Base-by-base conservation (phyloP, 2,888 invertebrate genomes). In the Marasmarcha lunaedactyla region DNA sequence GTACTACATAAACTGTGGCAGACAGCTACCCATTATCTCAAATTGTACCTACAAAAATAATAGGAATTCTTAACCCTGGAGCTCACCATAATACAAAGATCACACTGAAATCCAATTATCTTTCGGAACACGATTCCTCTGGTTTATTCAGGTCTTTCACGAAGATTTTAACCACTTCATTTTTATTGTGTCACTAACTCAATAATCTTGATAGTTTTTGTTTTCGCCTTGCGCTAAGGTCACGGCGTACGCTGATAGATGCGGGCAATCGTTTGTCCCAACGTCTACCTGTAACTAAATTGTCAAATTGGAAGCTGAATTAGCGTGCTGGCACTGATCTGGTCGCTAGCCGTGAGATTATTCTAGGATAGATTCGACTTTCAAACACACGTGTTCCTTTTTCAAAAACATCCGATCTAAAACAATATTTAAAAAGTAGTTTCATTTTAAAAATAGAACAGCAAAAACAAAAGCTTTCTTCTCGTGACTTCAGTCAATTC, bases 271-370 rank as follows among this genome's bases (percentile, higher is more conserved):
- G 49, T 20, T 20, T 7, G 20, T 49, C 50, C 57, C 63, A 60
- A 65, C 60, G 61, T 57, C 63, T 57, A 59, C 56, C 55, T 57
- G 52, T 59, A 58, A 76, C 79, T 78, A 61, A 73, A 72, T 70
- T 65, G 71, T 69, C 67, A 68, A 66, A 67, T 64, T 60, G 66
- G 55, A 59, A 50, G 56, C 64, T 64, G 70, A 66, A 68, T 71
- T 66, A 63, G 68, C 65, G 51, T 54, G 65, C 68, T 78, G 74
- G 76, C 74, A 71, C 52, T 57, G 30, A 57, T 50, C 46, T 20
- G 30, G 56, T 50, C 46, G 3, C 37, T 60, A 56, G 59, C 51
- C 49, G 61, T 54, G 56, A 61, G 65, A 64, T 66, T 63, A 63
- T 64, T 67, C 53, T 55, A 20, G 7, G 7, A 3, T 3, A 5